phyloP scores from a whole-genome alignment of 2,113 vertebrate species.

The Aphyosemion australe region DNA sequence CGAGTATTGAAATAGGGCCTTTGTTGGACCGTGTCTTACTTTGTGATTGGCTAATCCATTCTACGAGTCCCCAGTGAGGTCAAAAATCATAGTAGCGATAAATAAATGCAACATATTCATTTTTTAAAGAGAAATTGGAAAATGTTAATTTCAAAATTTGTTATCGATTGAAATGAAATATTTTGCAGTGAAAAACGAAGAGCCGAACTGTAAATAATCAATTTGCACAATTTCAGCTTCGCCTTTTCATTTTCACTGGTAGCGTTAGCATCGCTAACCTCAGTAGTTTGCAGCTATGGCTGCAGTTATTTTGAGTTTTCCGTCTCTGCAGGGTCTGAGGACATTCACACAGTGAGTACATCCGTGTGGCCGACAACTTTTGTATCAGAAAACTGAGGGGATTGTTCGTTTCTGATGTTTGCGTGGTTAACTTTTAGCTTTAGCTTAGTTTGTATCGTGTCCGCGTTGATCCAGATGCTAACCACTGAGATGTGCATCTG shows the following conservation, averaged over 20 bases:
- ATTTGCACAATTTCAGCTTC: slow-evolving; percentile 2
- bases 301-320: slow-evolving; percentile 74
- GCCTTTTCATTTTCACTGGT: slow-evolving; percentile 10
- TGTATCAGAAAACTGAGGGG: background rate
- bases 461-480: slow-evolving; percentile 2
- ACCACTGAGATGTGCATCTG: background rate
- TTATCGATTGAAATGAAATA: too few relatives aligned
- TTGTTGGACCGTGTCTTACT: background rate
- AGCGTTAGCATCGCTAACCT: slow-evolving; percentile 34
- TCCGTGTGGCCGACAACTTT: background rate
- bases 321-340: slow-evolving; percentile 60
- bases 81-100: background rate
- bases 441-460: slow-evolving; percentile 1
- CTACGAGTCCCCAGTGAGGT: slow-evolving; percentile 58
- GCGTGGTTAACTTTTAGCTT: background rate
- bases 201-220: fast-evolving
- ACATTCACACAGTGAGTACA: slow-evolving; percentile 74
- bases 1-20: too few relatives aligned
- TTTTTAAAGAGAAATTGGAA: too few relatives aligned
- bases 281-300: slow-evolving; percentile 66
- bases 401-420: background rate
- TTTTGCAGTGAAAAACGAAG: too few relatives aligned
- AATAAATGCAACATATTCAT: background rate
- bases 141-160: too few relatives aligned
- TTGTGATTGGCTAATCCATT: slow-evolving; percentile 61